Evolutionary conservation across 2,888 invertebrate species (phyloP).

Genomic region (Galerucella pusilla): DNA sequence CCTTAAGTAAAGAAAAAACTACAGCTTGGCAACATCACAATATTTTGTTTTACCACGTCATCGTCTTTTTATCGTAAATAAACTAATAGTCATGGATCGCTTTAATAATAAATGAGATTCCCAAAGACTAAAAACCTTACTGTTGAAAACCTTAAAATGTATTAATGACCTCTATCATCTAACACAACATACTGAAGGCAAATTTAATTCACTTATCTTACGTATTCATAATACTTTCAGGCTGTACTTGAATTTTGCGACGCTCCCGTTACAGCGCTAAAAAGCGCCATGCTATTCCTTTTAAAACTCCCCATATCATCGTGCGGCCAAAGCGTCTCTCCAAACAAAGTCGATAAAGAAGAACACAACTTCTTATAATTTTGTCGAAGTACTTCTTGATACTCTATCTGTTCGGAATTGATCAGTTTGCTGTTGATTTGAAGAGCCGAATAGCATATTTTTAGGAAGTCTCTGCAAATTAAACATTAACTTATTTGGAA

Average conservation of each 20-base stretch:
- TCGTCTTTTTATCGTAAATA: no score
- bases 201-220: constrained; percentile 23
- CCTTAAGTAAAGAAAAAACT: no score
- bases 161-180: not conserved
- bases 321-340: constrained; percentile 76
- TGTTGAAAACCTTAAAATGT: no score
- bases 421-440: constrained; percentile 91
- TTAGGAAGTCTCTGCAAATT: constrained; percentile 84
- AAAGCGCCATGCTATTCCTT: constrained; percentile 81
- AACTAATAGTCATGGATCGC: no score
- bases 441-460: constrained; percentile 89
- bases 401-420: constrained; percentile 88
- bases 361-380: constrained; percentile 89
- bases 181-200: constrained; percentile 11
- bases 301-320: constrained; percentile 73
- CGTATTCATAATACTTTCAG: constrained; percentile 29
- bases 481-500: not conserved
- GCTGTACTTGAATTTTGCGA: constrained; percentile 85
- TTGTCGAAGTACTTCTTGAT: constrained; percentile 87
- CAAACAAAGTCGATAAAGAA: constrained; percentile 78
- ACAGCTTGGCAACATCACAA: no score
- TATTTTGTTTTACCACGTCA: no score
- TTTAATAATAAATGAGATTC: no score
- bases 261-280: constrained; percentile 83
- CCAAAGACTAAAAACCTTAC: no score